Evolutionary conservation across 2,888 invertebrate species (phyloP).

Genomic region (Myathropa florea): DNA sequence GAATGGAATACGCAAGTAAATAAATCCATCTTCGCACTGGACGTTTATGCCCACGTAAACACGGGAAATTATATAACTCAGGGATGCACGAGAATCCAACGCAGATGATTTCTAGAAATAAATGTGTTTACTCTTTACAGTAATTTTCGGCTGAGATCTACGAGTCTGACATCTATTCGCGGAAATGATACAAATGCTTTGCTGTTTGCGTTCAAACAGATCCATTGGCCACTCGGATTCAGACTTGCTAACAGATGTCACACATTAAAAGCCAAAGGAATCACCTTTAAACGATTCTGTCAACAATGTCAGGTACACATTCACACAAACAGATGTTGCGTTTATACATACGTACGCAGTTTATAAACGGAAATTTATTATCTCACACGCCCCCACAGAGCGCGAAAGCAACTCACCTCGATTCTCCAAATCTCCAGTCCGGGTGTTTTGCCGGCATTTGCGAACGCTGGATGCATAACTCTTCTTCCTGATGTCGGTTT

Average conservation of each 20-base stretch:
- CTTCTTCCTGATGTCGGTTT: conserved; percentile 76
- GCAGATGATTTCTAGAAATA: background rate
- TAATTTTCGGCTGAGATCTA: background rate
- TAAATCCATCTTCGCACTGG: background rate
- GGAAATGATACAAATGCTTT: background rate
- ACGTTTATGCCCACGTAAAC: background rate
- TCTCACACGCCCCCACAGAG: background rate
- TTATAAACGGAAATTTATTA: conserved; percentile 15
- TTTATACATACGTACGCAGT: background rate
- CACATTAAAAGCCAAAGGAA: conserved; percentile 36
- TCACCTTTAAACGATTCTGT: conserved; percentile 12
- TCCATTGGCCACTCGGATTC: background rate
- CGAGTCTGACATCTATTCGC: background rate
- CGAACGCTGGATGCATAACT: conserved; percentile 85
- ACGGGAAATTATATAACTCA: background rate
- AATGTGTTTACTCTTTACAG: background rate
- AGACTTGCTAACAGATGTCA: conserved; percentile 24
- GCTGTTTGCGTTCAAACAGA: background rate
- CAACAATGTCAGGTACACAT: background rate
- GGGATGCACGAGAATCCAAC: background rate
- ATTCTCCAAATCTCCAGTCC: conserved; percentile 91
- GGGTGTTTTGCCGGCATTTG: conserved; percentile 85
- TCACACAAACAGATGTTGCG: background rate
- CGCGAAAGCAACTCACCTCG: conserved; percentile 83
- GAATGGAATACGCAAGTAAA: background rate